These are phyloP conservation scores for Marisa cornuarietis DNA, from an alignment of 1,140 invertebrate genomes.

Conservation along the genomic window DNA sequence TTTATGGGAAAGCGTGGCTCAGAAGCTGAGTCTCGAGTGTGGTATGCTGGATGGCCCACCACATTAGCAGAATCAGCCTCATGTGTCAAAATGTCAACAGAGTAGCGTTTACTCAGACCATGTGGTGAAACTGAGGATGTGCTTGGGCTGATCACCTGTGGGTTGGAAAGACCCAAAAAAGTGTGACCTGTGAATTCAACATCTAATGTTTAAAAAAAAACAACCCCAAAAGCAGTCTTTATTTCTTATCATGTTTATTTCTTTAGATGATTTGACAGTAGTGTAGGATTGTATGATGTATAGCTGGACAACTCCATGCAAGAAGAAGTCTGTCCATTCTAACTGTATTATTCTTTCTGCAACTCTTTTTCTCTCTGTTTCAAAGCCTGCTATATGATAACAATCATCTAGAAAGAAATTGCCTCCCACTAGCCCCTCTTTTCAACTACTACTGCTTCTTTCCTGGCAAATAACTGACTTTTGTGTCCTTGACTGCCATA, in stretches of 20 bases:
- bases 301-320: too few species aligned
- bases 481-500: too few species aligned
- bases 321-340: too few species aligned
- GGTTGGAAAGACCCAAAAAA: background rate
- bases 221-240: background rate
- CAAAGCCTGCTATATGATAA: too few species aligned
- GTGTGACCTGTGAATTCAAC: background rate
- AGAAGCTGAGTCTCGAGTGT: conserved; percentile 53
- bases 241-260: background rate
- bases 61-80: conserved; percentile 15
- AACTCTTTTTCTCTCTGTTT: too few species aligned
- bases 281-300: too few species aligned
- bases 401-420: too few species aligned
- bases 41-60: conserved; percentile 28
- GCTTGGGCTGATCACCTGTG: conserved; percentile 20
- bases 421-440: too few species aligned
- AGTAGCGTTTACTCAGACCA: conserved; percentile 54
- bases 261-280: too few species aligned
- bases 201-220: background rate
- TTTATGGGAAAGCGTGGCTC: conserved; percentile 55
- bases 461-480: too few species aligned
- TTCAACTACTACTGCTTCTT: too few species aligned
- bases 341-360: too few species aligned
- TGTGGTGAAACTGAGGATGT: conserved; percentile 12
- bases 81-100: conserved; percentile 56